Evolutionary conservation across 2,797 vertebrate genomes (phyloP), one percentile per base, ranked within the genome.

Genomic region (Oryzias sinensis): DNA sequence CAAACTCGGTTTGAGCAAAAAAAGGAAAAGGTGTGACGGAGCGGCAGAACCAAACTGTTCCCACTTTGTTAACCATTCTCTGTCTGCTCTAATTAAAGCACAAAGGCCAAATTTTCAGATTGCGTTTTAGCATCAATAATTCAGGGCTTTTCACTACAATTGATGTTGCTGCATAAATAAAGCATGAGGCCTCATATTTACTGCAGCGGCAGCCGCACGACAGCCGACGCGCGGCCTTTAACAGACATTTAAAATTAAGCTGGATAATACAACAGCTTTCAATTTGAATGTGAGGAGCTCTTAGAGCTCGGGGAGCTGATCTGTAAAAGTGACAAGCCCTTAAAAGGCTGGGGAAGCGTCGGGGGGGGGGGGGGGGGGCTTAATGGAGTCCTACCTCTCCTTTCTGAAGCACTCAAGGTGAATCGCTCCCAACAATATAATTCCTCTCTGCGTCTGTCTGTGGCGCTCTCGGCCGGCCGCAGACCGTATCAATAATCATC

Each of bases 71-170:
- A 89, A 91, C 87, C 88, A 91, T 90, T 88, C 88, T 83, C 74
- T 84, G 84, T 76, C 80, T 57, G 74, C 89, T 89, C 90, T 93
- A 92, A 93, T 93, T 93, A 92, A 92, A 92, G 91, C 87, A 89
- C 87, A 77, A 51, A 74, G 79, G 84, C 90, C 91, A 87, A 18
- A 92, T 92, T 91, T 91, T 91, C 90, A 89, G 86, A 90, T 91
- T 92, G 91, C 88, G 87, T 92, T 93, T 92, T 91, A 92, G 85
- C 90, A 92, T 93, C 85, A 93, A 93, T 93, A 92, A 93, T 93
- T 90, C 88, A 93, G 85, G 72, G 72, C 81, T 90, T 92, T 92
- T 92, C 91, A 92, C 91, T 90, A 91, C 90, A 92, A 92, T 90
- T 92, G 91, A 93, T 90, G 91, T 91, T 79, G 70, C 79, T 14